Percentiles rank a stretch among this genome's conserved stretches.
Conservation (phyloP, 2,888 invertebrate species). For the Tachystola acroxantha region DNA sequence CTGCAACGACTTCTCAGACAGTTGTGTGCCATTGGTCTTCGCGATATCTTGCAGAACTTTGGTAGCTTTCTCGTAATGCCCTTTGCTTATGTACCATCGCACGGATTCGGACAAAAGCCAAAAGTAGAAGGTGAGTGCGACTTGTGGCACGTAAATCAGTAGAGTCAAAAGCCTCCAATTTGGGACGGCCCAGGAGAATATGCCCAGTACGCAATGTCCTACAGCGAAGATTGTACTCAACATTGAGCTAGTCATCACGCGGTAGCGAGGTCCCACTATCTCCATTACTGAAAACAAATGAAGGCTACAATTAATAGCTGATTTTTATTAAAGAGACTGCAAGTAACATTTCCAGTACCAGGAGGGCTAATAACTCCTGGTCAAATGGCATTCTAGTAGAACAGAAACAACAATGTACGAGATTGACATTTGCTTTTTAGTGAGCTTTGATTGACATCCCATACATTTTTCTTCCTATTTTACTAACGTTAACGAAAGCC, state of each 20-base stretch:
- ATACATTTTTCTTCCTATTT: no score
- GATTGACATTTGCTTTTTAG: no score
- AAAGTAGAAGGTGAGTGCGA: slow-evolving; percentile 79
- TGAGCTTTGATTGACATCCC: no score
- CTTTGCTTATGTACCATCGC: slow-evolving; percentile 85
- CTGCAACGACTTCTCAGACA: slow-evolving; percentile 43
- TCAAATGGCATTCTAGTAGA: no score
- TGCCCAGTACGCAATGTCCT: slow-evolving; percentile 82
- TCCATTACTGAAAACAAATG: slow-evolving; percentile 79
- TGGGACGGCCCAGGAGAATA: slow-evolving; percentile 81
- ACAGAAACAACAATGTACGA: no score
- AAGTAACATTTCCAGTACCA: no score
- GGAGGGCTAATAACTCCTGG: no score
- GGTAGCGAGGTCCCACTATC: slow-evolving; percentile 82
- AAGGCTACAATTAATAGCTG: no score
- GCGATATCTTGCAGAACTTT: slow-evolving; percentile 80
- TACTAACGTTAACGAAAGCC: no score
- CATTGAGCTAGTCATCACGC: slow-evolving; percentile 83
- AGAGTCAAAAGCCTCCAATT: slow-evolving; percentile 83
- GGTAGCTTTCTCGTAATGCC: slow-evolving; percentile 80
- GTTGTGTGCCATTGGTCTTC: slow-evolving; percentile 68
- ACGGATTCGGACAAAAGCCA: slow-evolving; percentile 83
- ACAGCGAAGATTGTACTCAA: slow-evolving; percentile 83
- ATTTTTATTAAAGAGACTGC: no score
- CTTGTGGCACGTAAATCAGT: slow-evolving; percentile 80